These are phyloP conservation scores for Sminthurides bifidus DNA, from an alignment of 1,140 invertebrate species.

Conservation along the genomic window DNA sequence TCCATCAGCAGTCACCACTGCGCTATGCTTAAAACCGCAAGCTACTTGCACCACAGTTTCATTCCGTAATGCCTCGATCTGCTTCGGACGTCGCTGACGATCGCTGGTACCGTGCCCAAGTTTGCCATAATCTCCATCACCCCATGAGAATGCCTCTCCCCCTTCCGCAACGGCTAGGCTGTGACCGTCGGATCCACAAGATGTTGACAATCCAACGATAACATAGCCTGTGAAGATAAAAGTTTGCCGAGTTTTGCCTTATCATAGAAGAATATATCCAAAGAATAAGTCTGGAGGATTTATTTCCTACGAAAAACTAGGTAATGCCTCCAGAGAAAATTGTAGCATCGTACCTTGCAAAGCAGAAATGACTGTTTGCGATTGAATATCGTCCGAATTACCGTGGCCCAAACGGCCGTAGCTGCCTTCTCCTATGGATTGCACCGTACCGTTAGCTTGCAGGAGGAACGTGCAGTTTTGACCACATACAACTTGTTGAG, in stretches of 20 bases:
- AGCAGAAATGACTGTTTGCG: slow-evolving; percentile 49
- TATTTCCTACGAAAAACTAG: neutral
- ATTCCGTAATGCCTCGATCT: slow-evolving; percentile 52
- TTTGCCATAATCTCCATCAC: slow-evolving; percentile 46
- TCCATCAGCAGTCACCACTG: slow-evolving; percentile 51
- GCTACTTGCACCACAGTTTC: slow-evolving; percentile 52
- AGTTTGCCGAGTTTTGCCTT: neutral
- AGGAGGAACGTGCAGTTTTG: slow-evolving; percentile 51
- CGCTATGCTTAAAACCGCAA: slow-evolving; percentile 57
- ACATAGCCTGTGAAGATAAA: slow-evolving; percentile 45
- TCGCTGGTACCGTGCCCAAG: slow-evolving; percentile 56
- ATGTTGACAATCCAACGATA: slow-evolving; percentile 49
- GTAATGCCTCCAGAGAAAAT: neutral
- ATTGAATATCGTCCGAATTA: slow-evolving; percentile 48
- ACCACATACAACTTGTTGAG: slow-evolving; percentile 51
- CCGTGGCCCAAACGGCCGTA: slow-evolving; percentile 46
- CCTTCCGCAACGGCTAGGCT: slow-evolving; percentile 47
- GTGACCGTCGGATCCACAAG: slow-evolving; percentile 51
- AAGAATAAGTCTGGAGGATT: neutral
- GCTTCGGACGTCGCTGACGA: slow-evolving; percentile 48
- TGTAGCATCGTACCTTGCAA: slow-evolving; percentile 43
- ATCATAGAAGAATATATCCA: neutral
- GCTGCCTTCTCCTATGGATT: slow-evolving; percentile 48
- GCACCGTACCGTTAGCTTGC: slow-evolving; percentile 44
- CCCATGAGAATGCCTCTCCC: slow-evolving; percentile 41